Conservation (phyloP, 2,797 vertebrate species). For the Enteromius trimaculatus region DNA sequence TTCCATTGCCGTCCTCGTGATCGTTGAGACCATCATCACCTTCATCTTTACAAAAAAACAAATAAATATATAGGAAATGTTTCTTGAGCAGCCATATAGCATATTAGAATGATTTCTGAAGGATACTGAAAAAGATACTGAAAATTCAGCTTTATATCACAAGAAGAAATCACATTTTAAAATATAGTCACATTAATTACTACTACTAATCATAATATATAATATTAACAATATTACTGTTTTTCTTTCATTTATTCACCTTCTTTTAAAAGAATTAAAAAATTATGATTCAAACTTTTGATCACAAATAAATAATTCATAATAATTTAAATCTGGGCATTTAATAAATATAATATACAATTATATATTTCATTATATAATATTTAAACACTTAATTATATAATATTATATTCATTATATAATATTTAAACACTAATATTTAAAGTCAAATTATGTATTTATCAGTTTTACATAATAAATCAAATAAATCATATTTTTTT, state of each 20-base stretch:
- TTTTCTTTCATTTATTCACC: not conserved
- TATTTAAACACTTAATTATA: not conserved
- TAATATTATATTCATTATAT: not conserved
- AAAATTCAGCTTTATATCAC: no score
- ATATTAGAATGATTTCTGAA: not conserved
- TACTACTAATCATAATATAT: not conserved
- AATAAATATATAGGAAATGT: not conserved
- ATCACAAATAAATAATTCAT: not conserved
- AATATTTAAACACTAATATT: not conserved
- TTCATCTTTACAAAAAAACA: slow-evolving; percentile 75
- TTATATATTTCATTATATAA: not conserved
- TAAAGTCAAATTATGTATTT: not conserved
- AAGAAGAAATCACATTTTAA: no score
- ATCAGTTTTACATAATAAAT: not conserved
- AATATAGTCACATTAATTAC: not conserved
- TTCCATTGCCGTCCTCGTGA: slow-evolving; percentile 90
- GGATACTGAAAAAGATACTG: no score
- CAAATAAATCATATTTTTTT: no score
- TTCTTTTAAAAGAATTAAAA: not conserved
- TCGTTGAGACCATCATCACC: slow-evolving; percentile 93
- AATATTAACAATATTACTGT: not conserved
- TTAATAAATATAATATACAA: no score
- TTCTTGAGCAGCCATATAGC: not conserved
- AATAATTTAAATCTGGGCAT: not conserved
- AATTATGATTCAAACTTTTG: not conserved